Base-by-base conservation (phyloP, 2,113 vertebrate genomes). In the Ochotona curzoniae region DNA sequence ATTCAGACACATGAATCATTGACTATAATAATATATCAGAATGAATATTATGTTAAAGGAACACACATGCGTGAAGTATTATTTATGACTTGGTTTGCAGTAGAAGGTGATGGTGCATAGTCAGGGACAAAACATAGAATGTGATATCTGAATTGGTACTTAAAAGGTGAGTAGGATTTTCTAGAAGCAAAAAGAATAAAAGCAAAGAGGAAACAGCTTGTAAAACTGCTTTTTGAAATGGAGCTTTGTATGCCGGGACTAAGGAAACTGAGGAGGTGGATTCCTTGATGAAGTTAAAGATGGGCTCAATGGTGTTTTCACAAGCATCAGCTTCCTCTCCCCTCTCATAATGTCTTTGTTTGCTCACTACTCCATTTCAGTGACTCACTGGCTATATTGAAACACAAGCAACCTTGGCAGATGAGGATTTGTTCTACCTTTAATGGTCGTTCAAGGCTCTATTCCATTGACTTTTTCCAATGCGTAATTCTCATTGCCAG, bases 251-350 rank as follows among this genome's bases (percentile, higher is more conserved):
- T 86, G 86, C 69, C 82, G 44, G 25, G 38, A 54, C 38, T 54
- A 91, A 44, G 17, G 90, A n/a, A 92, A 86, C 23, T 83, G 57
- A 89, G 18, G 17, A 44, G 70, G 75, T 79, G 49, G 21, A 54
- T 71, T 82, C 47, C 71, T 32, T 83, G 60, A 92, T 93, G n/a
- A 92, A 66, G 49, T 83, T 70, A 93, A 89, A 23, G 57, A 86
- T 79, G 49, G 26, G 9, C 38, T 93, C 61, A n/a, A 12, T 83
- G 61, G 17, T 32, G 83, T 92, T 95, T 92, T 32, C n/a, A 64
- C 15, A 83, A 85, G 61, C 4, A 63, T 63, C 23, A 87, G 26
- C 57, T 64, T 23, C 28, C 44, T 70, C 69, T 81, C 12, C 23
- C 5, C 12, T 26, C 28, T n/a, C 73, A 51, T 78, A 54, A 7